Evolutionary conservation across 2,113 vertebrate genomes (phyloP).

Genomic region (Elachura formosa): DNA sequence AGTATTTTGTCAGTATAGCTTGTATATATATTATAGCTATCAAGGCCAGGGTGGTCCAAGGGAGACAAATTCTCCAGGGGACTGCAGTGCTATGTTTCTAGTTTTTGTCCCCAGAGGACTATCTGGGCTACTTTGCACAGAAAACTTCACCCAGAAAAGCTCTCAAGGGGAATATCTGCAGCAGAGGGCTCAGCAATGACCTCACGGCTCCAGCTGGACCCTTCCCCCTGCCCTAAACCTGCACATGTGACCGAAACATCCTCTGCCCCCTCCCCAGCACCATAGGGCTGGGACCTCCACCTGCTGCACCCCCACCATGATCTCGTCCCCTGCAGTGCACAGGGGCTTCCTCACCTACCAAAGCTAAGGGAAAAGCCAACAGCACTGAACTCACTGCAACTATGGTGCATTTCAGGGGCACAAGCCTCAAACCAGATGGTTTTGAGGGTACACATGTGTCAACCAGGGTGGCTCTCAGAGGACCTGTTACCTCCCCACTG

Average conservation of each 20-base stretch:
- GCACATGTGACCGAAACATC: neutral
- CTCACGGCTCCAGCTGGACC: neutral
- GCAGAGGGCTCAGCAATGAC: neutral
- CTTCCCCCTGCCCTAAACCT: neutral
- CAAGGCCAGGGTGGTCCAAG: constrained; percentile 67
- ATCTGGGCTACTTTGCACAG: neutral
- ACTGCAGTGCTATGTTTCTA: neutral
- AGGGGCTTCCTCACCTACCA: neutral
- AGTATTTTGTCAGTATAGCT: constrained; percentile 79
- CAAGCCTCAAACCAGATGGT: neutral
- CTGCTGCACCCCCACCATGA: neutral
- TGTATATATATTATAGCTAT: constrained; percentile 76
- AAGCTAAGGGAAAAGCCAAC: neutral
- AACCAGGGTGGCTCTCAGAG: neutral
- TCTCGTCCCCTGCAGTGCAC: neutral
- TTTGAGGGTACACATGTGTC: neutral
- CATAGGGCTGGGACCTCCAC: accelerated
- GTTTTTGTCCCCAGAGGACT: neutral
- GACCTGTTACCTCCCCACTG: neutral
- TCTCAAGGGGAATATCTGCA: neutral
- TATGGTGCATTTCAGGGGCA: neutral
- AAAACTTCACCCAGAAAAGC: neutral
- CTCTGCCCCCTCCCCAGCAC: neutral
- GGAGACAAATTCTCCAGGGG: neutral
- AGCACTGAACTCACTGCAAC: neutral